phyloP scores from a whole-genome alignment of 2,888 invertebrate species.

The Harmothoe impar region DNA sequence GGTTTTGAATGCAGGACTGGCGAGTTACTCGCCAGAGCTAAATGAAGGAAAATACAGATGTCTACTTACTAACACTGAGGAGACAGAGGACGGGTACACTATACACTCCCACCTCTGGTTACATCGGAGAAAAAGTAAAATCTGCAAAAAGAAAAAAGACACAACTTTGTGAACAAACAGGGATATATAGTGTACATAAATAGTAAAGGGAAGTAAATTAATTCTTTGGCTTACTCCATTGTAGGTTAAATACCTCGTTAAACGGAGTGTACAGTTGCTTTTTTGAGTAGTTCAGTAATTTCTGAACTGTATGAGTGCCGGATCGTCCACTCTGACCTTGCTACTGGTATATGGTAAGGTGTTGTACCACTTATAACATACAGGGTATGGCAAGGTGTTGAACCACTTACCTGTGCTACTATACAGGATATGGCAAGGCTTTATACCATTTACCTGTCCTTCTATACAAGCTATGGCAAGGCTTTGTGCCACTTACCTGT shows the following conservation, averaged over 20 bases:
- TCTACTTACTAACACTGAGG: neutral
- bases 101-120: neutral
- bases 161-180: too few relatives aligned
- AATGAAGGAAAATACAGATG: too few relatives aligned
- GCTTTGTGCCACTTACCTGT: neutral
- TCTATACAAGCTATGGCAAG: too few relatives aligned
- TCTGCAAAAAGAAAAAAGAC: neutral
- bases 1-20: too few relatives aligned
- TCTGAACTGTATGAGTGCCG: neutral
- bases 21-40: too few relatives aligned
- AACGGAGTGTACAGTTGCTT: neutral
- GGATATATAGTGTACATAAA: neutral
- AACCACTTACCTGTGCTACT: too few relatives aligned
- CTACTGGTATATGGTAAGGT: too few relatives aligned
- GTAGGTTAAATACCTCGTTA: neutral
- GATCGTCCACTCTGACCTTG: too few relatives aligned
- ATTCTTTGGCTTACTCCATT: neutral
- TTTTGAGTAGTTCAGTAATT: neutral
- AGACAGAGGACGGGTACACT: neutral
- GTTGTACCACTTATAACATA: too few relatives aligned
- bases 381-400: too few relatives aligned
- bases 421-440: too few relatives aligned
- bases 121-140: neutral
- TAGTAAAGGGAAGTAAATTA: neutral
- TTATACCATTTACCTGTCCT: too few relatives aligned